A percentile compares a stretch with the other conserved stretches of the same genome.
phyloP scores from a whole-genome alignment of 2,113 vertebrate species.

The Leptosomus discolor region DNA sequence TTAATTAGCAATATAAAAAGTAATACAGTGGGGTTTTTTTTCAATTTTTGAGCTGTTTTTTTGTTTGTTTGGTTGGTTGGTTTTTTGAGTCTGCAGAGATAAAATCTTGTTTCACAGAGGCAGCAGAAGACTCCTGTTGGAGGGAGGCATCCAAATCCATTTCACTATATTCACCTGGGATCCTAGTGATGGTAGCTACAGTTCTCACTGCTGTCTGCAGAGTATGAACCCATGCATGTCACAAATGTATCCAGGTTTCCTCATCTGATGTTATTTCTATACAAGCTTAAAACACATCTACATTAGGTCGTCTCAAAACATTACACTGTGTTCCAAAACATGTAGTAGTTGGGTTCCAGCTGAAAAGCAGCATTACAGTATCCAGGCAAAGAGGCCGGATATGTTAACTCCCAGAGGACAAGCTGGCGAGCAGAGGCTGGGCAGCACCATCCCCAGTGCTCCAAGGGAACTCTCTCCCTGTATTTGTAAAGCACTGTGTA shows the following conservation, averaged over 20 bases:
- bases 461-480: neutral
- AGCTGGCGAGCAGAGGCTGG: neutral
- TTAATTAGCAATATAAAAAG: neutral
- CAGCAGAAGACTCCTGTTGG: neutral
- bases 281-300: neutral
- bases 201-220: neutral
- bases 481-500: neutral
- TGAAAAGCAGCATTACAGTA: neutral
- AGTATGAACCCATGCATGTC: fast-evolving
- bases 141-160: neutral
- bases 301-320: neutral
- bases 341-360: neutral
- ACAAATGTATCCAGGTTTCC: neutral
- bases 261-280: neutral
- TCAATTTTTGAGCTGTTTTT: neutral
- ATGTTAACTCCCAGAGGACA: neutral
- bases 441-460: neutral
- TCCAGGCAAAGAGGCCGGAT: neutral
- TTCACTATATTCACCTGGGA: neutral
- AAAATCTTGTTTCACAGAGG: neutral
- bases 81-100: neutral
- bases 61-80: neutral
- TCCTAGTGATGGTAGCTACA: neutral
- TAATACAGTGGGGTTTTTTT: neutral
- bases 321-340: neutral